phyloP scores from a whole-genome alignment of 2,797 vertebrate genomes.

The Helarctos malayanus region DNA sequence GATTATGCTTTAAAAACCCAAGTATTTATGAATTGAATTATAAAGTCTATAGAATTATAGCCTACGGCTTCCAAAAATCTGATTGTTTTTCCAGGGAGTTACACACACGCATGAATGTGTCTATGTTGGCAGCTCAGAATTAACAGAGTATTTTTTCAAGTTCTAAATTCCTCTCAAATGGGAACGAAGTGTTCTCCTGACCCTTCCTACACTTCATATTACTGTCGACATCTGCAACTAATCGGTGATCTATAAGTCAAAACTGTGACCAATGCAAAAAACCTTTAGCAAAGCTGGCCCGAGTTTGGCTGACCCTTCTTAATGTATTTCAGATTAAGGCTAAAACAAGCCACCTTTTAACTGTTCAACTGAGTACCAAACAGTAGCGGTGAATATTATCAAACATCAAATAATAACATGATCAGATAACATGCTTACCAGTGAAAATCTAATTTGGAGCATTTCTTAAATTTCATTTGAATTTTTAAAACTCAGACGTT shows the following conservation, averaged over 20 bases:
- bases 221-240: conserved; percentile 89
- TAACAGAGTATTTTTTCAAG: conserved; percentile 81
- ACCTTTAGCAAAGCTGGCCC: conserved; percentile 80
- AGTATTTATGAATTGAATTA: conserved; percentile 64
- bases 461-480: conserved; percentile 69
- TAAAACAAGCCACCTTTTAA: conserved; percentile 77
- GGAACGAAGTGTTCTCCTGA: conserved; percentile 85
- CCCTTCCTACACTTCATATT: conserved; percentile 84
- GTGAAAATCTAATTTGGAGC: conserved; percentile 83
- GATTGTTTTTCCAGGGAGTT: conserved; percentile 81
- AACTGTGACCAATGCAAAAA: conserved; percentile 88
- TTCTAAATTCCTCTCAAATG: conserved; percentile 87
- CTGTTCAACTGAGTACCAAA: conserved; percentile 61
- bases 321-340: conserved; percentile 76
- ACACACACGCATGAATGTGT: conserved; percentile 76
- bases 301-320: conserved; percentile 75
- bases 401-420: conserved; percentile 79
- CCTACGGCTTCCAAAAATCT: conserved; percentile 63
- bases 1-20: conserved; percentile 56
- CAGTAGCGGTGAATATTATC: conserved; percentile 79
- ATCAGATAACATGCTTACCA: conserved; percentile 78
- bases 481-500: conserved; percentile 64
- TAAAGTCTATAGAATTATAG: conserved; percentile 71
- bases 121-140: conserved; percentile 83
- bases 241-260: conserved; percentile 84